These are phyloP conservation scores for Galbula dea DNA, from an alignment of 2,113 vertebrate species.

Conservation along the genomic window DNA sequence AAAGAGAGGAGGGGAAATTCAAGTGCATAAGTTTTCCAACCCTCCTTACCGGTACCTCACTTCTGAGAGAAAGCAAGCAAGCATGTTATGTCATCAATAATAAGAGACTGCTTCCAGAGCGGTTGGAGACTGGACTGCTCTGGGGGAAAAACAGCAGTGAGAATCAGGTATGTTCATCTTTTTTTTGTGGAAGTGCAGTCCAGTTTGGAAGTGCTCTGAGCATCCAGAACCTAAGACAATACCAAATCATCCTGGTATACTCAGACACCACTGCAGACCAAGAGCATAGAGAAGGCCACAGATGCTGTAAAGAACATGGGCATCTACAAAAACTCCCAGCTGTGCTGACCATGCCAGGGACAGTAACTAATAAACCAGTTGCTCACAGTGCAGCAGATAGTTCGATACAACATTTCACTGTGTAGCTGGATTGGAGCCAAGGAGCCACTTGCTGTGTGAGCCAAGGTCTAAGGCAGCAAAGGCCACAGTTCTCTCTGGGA, in stretches of 20 bases:
- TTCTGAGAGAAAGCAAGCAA: neutral
- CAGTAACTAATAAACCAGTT: neutral
- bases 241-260: neutral
- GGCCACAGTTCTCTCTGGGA: neutral
- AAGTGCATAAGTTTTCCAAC: neutral
- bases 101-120: neutral
- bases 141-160: neutral
- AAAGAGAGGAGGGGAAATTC: neutral
- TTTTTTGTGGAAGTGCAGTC: neutral
- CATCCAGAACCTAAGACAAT: neutral
- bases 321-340: neutral
- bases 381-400: neutral
- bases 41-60: neutral
- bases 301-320: rapidly evolving
- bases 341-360: neutral
- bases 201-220: neutral
- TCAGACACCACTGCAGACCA: neutral
- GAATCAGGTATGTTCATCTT: neutral
- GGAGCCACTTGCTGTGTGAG: neutral
- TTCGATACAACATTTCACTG: neutral
- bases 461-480: neutral
- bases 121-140: neutral
- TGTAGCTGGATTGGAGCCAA: neutral
- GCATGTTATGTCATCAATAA: neutral
- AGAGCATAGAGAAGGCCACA: neutral